phyloP scores from a whole-genome alignment of 1,140 invertebrate genomes.

The Zaprionus lachaisei region DNA sequence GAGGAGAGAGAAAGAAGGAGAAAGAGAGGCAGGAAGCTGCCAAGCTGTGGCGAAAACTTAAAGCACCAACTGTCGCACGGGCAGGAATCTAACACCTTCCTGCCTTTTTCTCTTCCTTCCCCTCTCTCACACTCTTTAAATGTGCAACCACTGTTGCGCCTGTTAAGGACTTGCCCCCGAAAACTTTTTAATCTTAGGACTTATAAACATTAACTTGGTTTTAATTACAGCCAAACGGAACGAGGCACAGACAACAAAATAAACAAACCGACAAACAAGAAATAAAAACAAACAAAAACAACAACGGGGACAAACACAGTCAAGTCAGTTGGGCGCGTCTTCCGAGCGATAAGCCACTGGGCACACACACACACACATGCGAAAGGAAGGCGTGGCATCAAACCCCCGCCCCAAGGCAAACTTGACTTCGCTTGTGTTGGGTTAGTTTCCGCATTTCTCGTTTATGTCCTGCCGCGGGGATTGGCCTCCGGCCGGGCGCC shows the following conservation, averaged over 20 bases:
- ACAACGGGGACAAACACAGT: conserved; percentile 5
- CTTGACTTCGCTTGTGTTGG: conserved; percentile 64
- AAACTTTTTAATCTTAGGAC: conserved; percentile 42
- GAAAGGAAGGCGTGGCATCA: conserved; percentile 29
- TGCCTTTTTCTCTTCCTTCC: not conserved
- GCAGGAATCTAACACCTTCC: not conserved
- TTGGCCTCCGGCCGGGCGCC: conserved; percentile 47
- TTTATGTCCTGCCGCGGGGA: conserved; percentile 35
- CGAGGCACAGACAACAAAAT: conserved; percentile 29
- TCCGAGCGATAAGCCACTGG: conserved; percentile 8
- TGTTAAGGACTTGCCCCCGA: conserved; percentile 37
- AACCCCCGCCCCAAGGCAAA: conserved; percentile 21
- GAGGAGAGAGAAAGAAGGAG: not conserved
- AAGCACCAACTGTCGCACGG: conserved; percentile 24
- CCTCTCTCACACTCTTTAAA: not conserved
- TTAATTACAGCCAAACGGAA: conserved; percentile 70
- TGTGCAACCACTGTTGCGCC: not conserved
- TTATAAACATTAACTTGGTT: conserved; percentile 82
- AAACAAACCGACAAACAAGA: conserved; percentile 45
- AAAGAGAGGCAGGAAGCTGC: not conserved
- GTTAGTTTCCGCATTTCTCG: conserved; percentile 67
- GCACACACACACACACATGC: conserved; percentile 4
- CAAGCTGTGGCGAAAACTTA: conserved; percentile 3
- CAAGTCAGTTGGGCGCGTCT: conserved; percentile 27
- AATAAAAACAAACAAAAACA: conserved; percentile 28